Percentiles rank a stretch among this genome's conserved stretches.
Evolutionary conservation across 2,797 vertebrate species (phyloP).

Genomic region (Cyprinodon diabolis): DNA sequence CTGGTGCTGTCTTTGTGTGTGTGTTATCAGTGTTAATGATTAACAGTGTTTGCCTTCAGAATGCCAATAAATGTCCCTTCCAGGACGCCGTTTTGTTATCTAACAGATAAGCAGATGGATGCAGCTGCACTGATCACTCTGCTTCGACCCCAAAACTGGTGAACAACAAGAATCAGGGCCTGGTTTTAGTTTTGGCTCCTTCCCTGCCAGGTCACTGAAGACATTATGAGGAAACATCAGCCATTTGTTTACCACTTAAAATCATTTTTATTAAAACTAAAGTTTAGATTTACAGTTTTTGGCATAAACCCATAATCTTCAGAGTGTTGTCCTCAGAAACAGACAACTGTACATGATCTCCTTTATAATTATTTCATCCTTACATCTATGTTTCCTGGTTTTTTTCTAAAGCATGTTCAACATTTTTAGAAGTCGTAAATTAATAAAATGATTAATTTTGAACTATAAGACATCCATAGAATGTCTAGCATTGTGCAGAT

Average conservation of each 20-base stretch:
- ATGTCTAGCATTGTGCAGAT: too few species aligned
- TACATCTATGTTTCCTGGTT: not conserved
- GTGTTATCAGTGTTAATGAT: constrained; percentile 71
- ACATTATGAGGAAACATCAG: constrained; percentile 18
- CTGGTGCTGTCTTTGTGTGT: constrained; percentile 21
- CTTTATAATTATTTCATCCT: not conserved
- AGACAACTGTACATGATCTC: too few species aligned
- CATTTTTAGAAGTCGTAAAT: not conserved
- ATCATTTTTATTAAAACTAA: not conserved
- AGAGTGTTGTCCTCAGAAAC: too few species aligned
- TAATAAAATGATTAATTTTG: too few species aligned
- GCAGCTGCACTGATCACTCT: not conserved
- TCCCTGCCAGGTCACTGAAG: constrained; percentile 2
- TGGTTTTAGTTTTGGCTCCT: not conserved
- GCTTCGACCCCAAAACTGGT: not conserved
- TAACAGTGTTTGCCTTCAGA: constrained; percentile 72
- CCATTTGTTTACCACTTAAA: not conserved
- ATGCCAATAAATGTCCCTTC: constrained; percentile 66
- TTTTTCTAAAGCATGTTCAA: not conserved
- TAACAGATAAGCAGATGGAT: constrained; percentile 5
- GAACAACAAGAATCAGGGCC: not conserved
- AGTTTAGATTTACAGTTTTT: not conserved
- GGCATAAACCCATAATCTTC: too few species aligned
- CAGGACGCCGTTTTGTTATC: constrained; percentile 51
- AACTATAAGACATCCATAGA: too few species aligned